These are phyloP conservation scores for Calosoma granatense DNA, from an alignment of 1,140 invertebrate genomes.

Conservation along the genomic window DNA sequence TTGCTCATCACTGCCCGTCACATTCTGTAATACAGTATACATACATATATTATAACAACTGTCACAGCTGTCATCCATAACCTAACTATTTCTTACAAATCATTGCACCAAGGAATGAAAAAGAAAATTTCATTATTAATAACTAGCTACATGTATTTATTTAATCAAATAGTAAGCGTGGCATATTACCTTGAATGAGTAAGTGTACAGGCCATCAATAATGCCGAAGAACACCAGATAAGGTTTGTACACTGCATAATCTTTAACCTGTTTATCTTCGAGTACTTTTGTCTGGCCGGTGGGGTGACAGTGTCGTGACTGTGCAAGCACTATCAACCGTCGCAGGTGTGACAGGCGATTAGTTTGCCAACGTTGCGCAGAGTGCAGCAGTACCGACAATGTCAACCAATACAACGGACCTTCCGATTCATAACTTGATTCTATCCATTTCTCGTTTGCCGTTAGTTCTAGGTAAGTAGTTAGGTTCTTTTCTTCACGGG, in stretches of 20 bases:
- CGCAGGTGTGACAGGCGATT: slow-evolving; percentile 61
- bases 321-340: slow-evolving; percentile 66
- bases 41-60: slow-evolving; percentile 14
- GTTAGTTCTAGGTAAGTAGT: slow-evolving; percentile 54
- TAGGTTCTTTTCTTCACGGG: slow-evolving; percentile 63
- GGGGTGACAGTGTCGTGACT: slow-evolving; percentile 55
- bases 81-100: too few species aligned
- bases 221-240: slow-evolving; percentile 77
- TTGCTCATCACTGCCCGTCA: slow-evolving; percentile 61
- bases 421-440: slow-evolving; percentile 79
- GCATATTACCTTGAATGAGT: slow-evolving; percentile 60
- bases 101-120: too few species aligned
- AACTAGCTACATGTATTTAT: slow-evolving; percentile 5
- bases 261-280: slow-evolving; percentile 45
- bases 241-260: slow-evolving; percentile 77
- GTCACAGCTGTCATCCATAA: too few species aligned
- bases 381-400: slow-evolving; percentile 67
- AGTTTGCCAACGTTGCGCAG: slow-evolving; percentile 56
- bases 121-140: too few species aligned
- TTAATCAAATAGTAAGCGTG: slow-evolving; percentile 1
- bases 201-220: slow-evolving; percentile 63
- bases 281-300: slow-evolving; percentile 43
- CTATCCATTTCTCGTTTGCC: slow-evolving; percentile 52
- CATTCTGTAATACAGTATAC: slow-evolving; percentile 50
- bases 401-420: slow-evolving; percentile 79